A percentile compares a stretch with the other conserved stretches of the same genome.
Evolutionary conservation across 2,797 vertebrate species (phyloP).

Genomic region (Sylvia borin): DNA sequence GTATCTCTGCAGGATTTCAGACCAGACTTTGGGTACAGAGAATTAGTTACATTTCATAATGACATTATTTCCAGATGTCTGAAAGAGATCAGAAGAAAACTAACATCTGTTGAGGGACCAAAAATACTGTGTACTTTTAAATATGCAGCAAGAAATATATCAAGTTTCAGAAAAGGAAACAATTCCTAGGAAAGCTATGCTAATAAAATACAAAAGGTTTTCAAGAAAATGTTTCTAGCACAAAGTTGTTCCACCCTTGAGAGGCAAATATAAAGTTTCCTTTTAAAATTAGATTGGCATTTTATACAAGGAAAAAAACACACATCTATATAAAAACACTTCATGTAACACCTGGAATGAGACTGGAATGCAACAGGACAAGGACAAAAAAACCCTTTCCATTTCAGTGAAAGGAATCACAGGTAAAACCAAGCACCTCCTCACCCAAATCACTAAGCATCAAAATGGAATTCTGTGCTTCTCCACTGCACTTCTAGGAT

Average conservation of each 20-base stretch:
- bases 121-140: neutral
- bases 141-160: neutral
- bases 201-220: neutral
- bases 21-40: neutral
- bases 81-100: slow-evolving; percentile 1
- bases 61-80: slow-evolving; percentile 46
- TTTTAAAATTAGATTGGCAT: neutral
- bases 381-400: neutral
- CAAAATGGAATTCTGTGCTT: neutral
- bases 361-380: neutral
- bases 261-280: neutral
- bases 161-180: neutral
- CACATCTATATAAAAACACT: neutral
- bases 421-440: neutral
- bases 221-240: neutral
- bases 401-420: neutral
- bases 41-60: slow-evolving; percentile 24
- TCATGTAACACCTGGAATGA: neutral
- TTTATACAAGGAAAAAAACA: neutral
- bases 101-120: slow-evolving; percentile 9
- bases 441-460: neutral
- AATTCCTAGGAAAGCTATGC: neutral
- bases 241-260: neutral
- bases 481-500: neutral
- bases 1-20: slow-evolving; percentile 5